A percentile compares a stretch with the other conserved stretches of the same genome.
These are phyloP conservation scores for Drosophila cracens DNA, from an alignment of 2,888 invertebrate species.

Conservation along the genomic window DNA sequence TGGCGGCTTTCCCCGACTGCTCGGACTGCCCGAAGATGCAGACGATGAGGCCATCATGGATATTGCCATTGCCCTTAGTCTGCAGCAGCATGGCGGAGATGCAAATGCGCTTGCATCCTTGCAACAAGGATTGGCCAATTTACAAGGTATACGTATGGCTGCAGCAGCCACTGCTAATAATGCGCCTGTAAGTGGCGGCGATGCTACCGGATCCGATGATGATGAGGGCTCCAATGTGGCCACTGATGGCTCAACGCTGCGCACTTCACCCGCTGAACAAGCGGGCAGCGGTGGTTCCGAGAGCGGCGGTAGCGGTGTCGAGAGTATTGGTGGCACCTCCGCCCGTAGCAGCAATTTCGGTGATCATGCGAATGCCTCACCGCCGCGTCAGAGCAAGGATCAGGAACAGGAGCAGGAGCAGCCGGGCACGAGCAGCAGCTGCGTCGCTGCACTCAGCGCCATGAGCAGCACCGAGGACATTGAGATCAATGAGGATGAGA, in stretches of 20 bases:
- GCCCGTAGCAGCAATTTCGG: constrained; percentile 97
- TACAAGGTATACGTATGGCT: constrained; percentile 82
- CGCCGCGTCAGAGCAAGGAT: constrained; percentile 77
- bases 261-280: constrained; percentile 93
- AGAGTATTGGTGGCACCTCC: constrained; percentile 97
- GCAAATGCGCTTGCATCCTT: constrained; percentile 87
- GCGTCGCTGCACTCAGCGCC: constrained; percentile 63
- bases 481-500: constrained; percentile 83
- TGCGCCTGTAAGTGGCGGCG: constrained; percentile 80
- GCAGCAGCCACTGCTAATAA: constrained; percentile 69
- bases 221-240: constrained; percentile 96
- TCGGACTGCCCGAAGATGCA: constrained; percentile 96
- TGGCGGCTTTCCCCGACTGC: constrained; percentile 90
- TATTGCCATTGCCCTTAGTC: constrained; percentile 96
- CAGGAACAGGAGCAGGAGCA: constrained; percentile 56
- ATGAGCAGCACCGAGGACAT: constrained; percentile 78
- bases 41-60: constrained; percentile 99
- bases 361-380: constrained; percentile 86
- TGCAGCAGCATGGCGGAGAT: constrained; percentile 92
- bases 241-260: constrained; percentile 96
- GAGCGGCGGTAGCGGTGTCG: constrained; percentile 96
- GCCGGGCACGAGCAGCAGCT: constrained; percentile 59
- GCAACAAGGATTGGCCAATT: constrained; percentile 85
- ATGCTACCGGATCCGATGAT: constrained; percentile 96
- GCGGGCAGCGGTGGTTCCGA: constrained; percentile 91